Base-by-base conservation (phyloP, 2,113 vertebrate genomes). In the Protomyctophum bolini region DNA sequence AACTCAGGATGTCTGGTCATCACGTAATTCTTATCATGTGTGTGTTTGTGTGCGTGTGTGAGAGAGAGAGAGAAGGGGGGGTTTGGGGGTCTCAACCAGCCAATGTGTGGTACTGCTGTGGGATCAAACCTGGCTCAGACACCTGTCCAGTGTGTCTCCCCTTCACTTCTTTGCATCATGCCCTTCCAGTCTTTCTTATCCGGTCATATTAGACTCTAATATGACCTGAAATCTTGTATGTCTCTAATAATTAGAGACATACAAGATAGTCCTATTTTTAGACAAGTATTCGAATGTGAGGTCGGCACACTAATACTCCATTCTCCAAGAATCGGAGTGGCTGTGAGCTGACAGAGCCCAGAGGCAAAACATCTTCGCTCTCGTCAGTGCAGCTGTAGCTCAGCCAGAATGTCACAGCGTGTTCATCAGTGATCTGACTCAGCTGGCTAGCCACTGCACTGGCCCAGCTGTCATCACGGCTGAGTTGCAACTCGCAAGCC, bases 351-450 rank as follows among this genome's bases (percentile, higher is more conserved):
- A 56, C 33, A 63, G 29, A 70, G 63, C 63, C 78, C 8, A 4
- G 28, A 61, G 70, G 68, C 76, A 63, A 67, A 67, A 58, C 15
- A 8, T 33, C 6, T 60, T 60, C 47, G 45, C 52, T 52, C 29
- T 70, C 11, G 9, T 11, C 51, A 57, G 47, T 56, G 48, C 50
- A 82, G 41, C 75, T 70, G 60, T 48, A 46, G 46, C 72, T 57
- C 12, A 9, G 54, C 33, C 60, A 74, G 70, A 55, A 47, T 7
- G 6, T 61, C 61, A 70, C 14, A 47, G n/a, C 74, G 78, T 67
- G 66, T 55, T 64, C 49, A 45, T 63, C 62, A 71, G 62, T 50
- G 50, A 63, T 28, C 58, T 56, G 69, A 72, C 48, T 67, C 54
- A 21, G 64, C 61, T 10, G 49, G 45, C 73, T 62, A 7, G 41